Evolutionary conservation across 2,888 invertebrate species (phyloP).

Genomic region (Maniola hyperantus): DNA sequence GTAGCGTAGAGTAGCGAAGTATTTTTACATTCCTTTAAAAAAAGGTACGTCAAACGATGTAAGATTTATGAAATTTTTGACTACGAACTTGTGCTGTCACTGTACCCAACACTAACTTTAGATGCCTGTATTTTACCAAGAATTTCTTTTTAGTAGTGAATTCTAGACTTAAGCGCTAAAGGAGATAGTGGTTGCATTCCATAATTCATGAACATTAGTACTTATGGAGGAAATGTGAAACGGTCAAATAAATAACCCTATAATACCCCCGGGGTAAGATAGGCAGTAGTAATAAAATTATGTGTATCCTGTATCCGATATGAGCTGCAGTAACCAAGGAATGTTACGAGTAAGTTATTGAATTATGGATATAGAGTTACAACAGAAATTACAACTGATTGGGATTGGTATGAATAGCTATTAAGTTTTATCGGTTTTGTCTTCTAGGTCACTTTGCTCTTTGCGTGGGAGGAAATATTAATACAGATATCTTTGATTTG

Average conservation of each 20-base stretch:
- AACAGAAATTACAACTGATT: not conserved
- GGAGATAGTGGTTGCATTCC: conserved; percentile 46
- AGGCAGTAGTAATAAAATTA: conserved; percentile 48
- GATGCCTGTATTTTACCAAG: not conserved
- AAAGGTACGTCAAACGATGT: no score
- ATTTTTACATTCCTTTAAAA: no score
- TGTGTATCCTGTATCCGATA: conserved; percentile 44
- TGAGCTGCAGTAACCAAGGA: conserved; percentile 37
- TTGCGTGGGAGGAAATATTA: not conserved
- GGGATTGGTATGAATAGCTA: not conserved
- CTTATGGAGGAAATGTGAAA: conserved; percentile 52
- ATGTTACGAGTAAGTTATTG: conserved; percentile 30
- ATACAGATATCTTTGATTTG: not conserved
- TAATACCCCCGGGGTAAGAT: conserved; percentile 45
- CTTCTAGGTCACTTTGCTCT: not conserved
- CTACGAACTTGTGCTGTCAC: no score
- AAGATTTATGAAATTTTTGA: no score
- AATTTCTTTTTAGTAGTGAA: not conserved
- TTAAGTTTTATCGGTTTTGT: not conserved
- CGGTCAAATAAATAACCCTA: conserved; percentile 52
- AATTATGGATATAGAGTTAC: conserved; percentile 26
- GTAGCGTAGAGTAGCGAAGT: no score
- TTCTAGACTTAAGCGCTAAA: conserved; percentile 8
- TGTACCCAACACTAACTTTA: no score
- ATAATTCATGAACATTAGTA: conserved; percentile 66